Percentiles rank a stretch among this genome's conserved stretches.
These are phyloP conservation scores for Acleris cristana DNA, from an alignment of 2,888 invertebrate species.

Conservation along the genomic window DNA sequence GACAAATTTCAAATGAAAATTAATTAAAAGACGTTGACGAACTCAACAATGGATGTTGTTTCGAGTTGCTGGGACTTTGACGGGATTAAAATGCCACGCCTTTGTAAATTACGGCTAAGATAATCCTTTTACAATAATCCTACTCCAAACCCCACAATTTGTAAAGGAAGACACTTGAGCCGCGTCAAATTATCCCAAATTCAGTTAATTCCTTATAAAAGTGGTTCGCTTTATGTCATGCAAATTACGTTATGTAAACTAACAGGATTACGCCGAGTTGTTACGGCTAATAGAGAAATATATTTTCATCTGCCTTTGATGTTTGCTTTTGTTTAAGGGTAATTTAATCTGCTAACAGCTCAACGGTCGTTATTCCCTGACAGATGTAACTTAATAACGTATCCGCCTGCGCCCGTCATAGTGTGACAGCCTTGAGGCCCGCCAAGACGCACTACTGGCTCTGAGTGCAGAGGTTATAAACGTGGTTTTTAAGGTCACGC, in stretches of 20 bases:
- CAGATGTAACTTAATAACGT: conserved; percentile 21
- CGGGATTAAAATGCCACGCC: conserved; percentile 59
- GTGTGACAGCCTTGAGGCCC: too few species aligned
- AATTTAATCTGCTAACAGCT: conserved; percentile 24
- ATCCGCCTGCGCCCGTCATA: background rate
- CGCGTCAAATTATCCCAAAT: conserved; percentile 33
- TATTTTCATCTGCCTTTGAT: conserved; percentile 31
- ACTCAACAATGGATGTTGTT: conserved; percentile 62
- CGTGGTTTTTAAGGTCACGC: too few species aligned
- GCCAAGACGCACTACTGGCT: too few species aligned
- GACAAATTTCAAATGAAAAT: conserved; percentile 69
- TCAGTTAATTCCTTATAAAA: conserved; percentile 31
- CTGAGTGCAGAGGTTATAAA: too few species aligned
- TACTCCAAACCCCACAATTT: conserved; percentile 34
- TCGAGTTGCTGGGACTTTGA: conserved; percentile 55
- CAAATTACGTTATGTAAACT: conserved; percentile 31
- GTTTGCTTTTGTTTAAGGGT: conserved; percentile 23
- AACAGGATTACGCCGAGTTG: conserved; percentile 19
- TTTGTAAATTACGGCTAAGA: conserved; percentile 55
- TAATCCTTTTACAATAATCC: conserved; percentile 40
- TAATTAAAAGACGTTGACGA: conserved; percentile 69
- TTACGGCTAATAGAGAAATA: conserved; percentile 26
- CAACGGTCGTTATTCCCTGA: conserved; percentile 12
- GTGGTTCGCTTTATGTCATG: conserved; percentile 32
- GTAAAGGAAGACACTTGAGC: conserved; percentile 34